Base-by-base conservation (phyloP, 2,888 invertebrate species). In the Strigamia transsilvanica region DNA sequence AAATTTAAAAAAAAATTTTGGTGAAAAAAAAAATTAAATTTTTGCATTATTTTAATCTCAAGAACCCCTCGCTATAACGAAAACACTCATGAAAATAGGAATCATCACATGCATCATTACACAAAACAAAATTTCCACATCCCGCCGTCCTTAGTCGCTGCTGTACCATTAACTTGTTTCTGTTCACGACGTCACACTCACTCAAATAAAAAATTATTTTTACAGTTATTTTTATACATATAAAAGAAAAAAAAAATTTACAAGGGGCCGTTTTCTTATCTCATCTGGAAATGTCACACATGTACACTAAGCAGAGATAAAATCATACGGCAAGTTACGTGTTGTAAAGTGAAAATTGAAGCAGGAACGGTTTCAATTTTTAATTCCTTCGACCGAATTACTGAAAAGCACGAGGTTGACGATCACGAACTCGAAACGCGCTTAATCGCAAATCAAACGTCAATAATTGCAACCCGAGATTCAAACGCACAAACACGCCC, bases 121-220 rank as follows among this genome's bases (percentile, higher is more conserved):
- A 61, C 61, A 12, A n/a, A 61, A 61, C 61, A 18, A 61, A 13
- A 61, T n/a, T 61, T 61, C 61, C 21, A 18, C 21, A 61, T 61
- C n/a, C 61, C 21, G n/a, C 61, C 61, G 61, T 21, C 61, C 61
- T 61, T n/a, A 27, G 61, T 61, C 61, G 61, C 61, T 61, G 61
- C 61, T 61, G 61, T n/a, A 18, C 18, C 61, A 27, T 27, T 27
- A 27, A 27, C 2, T 27, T 27, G 27, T 27, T 1, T 27, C 27
- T 27, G 27, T 27, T 27, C 27, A 27, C 3, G 61, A 61, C 61
- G 21, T 61, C 61, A 61, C 10, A 2, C 2, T 61, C 1, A 61
- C 15, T 61, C 61, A 61, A 12, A n/a, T 2, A 61, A 61, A 21
- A 42, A 42, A 42, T 13, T 13, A 42, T 3, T 42, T n/a, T 42